Evolutionary conservation across 1,140 invertebrate species (phyloP), one percentile per base, ranked within the genome.

Genomic region (Daktulosphaira vitifoliae): DNA sequence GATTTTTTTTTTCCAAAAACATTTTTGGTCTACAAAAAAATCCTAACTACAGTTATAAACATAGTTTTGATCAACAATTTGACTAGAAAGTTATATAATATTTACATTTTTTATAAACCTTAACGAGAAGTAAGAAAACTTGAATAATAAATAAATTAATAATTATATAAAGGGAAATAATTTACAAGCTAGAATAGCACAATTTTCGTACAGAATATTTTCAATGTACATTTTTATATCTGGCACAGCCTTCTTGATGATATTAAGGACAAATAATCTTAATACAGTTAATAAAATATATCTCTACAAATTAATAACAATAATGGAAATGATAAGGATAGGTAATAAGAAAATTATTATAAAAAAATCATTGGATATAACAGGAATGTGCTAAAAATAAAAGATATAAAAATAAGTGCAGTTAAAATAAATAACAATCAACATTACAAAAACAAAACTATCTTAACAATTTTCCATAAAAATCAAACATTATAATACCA

Each of bases 221-320:
- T 48, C 44, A 42, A 42, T 49, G 23, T 20, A 46, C 42, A 46
- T 54, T 39, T 18, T 56, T 44, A 56, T 62, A 11, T 39, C 38
- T 25, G 23, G 56, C 39, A 62, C 56, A 62, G 56, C 56, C 56
- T 62, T 46, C 20, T 62, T 62, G 56, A 62, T 62, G 56, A 62
- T 62, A 46, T 16, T 38, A 46, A 62, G 46, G 56, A 62, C 46
- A 48, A 18, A 33, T 46, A 23, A 62, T 62, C 56, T 62, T 6
- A 5, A 48, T 39, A 46, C n/a, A 22, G 26, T 59, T 33, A 62
- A 62, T 18, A 62, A 48, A 62, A 62, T 48, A 29, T 25, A 48
- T 22, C 25, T 62, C 16, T 62, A 62, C 42, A 62, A 62, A 62
- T 18, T 13, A 62, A 48, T 48, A 33, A 62, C 2, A 46, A 59